Evolutionary conservation across 2,113 vertebrate genomes (phyloP).

Genomic region (Addax nasomaculatus): DNA sequence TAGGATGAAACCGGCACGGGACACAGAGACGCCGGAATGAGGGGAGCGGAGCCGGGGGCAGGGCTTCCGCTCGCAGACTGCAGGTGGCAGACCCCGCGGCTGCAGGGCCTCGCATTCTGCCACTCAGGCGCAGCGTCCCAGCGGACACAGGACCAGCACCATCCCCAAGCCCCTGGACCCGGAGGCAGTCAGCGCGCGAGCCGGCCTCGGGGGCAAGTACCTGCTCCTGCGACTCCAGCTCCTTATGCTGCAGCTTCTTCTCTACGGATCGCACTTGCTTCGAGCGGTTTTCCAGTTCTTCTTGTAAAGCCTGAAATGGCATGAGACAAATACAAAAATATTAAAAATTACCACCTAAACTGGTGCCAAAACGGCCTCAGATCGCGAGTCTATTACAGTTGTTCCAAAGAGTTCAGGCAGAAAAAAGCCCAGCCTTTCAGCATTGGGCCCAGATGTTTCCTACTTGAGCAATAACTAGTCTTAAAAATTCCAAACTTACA

Average conservation of each 20-base stretch:
- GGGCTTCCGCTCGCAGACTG: neutral
- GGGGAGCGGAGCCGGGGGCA: neutral
- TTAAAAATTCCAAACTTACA: neutral
- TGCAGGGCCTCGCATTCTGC: neutral
- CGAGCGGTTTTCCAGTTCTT: conserved; percentile 84
- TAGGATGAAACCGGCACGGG: neutral
- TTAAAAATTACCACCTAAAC: conserved; percentile 4
- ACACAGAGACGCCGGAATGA: neutral
- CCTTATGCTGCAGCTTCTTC: conserved; percentile 86
- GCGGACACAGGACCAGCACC: neutral
- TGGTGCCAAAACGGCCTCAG: neutral
- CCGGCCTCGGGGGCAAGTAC: conserved; percentile 69
- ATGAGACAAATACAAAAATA: neutral
- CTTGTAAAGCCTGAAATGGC: conserved; percentile 85
- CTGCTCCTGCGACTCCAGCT: conserved; percentile 90
- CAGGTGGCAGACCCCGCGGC: neutral
- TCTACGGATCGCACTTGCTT: conserved; percentile 80
- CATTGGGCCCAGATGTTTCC: neutral
- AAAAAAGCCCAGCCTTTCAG: neutral
- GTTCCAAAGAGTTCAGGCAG: neutral
- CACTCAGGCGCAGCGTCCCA: neutral
- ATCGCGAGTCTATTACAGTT: neutral
- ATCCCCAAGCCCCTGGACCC: neutral
- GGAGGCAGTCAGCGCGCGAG: neutral
- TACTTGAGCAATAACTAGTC: neutral